Base-by-base conservation (phyloP, 2,113 vertebrate genomes). In the Saguinus midas region DNA sequence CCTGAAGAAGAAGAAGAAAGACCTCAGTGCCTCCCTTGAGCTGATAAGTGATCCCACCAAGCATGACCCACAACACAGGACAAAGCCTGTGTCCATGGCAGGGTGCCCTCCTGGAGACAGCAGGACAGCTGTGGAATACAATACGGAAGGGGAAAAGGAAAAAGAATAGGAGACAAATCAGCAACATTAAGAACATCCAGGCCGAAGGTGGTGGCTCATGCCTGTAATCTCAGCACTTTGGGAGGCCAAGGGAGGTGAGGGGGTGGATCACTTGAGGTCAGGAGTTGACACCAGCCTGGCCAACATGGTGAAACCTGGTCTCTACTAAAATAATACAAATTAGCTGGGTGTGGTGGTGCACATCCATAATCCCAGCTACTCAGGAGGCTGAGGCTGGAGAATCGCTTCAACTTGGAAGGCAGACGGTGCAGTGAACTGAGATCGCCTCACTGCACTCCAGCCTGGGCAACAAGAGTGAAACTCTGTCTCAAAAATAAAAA, bases 11-110 rank as follows among this genome's bases (percentile, higher is more conserved):
- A 61, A 61, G 23, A 61, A 29, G 58, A 40, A 5, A 18, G 29
- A 18, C 35, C 29, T 1, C 12, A 7, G 14, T 20, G 8, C 37
- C 18, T 57, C 18, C 58, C 32, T 8, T 6, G 43, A 73, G 52
- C 86, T 80, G 18, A 29, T 16, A 29, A 75, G 35, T 43, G 7
- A 35, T 9, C 43, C 21, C 32, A 72, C 17, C 32, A 66, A 43
- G 20, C 40, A 20, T 37, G 18, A 25, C 12, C 3, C 0, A 37
- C 5, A 8, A 58, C 45, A 52, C 6, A 48, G 8, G 13, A 4
- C 55, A 37, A 11, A 87, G 35, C 37, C 18, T 20, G 10, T 6
- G 3, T 50, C 52, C 5, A 11, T 14, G 9, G 27, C 27, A 48
- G 32, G 11, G 40, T 27, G 11, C 48, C 70, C 17, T 87, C 76